These are phyloP conservation scores for Suillia variegata DNA, from an alignment of 2,888 invertebrate species.

Conservation along the genomic window DNA sequence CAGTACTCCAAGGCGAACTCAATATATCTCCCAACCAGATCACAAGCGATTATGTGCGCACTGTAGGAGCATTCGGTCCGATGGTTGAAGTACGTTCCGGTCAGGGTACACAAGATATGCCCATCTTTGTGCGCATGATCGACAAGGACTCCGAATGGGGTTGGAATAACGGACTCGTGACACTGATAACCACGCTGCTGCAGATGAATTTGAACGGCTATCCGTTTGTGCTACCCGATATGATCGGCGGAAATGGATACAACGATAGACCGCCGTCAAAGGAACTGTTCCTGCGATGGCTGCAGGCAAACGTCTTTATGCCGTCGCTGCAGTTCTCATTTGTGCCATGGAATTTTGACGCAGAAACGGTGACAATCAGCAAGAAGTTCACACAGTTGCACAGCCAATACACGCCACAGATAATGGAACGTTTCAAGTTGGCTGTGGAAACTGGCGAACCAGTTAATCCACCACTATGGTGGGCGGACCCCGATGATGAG, in stretches of 20 bases:
- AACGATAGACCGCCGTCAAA: slow-evolving; percentile 63
- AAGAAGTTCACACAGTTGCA: slow-evolving; percentile 71
- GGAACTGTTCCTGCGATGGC: slow-evolving; percentile 75
- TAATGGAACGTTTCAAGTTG: slow-evolving; percentile 68
- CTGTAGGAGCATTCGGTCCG: slow-evolving; percentile 65
- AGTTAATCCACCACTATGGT: slow-evolving; percentile 84
- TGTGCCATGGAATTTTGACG: slow-evolving; percentile 76
- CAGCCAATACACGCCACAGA: slow-evolving; percentile 66
- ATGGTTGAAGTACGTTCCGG: slow-evolving; percentile 73
- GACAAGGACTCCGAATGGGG: slow-evolving; percentile 74
- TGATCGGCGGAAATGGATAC: slow-evolving; percentile 73
- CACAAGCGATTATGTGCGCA: slow-evolving; percentile 64
- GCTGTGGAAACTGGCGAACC: slow-evolving; percentile 70
- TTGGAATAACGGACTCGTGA: slow-evolving; percentile 69
- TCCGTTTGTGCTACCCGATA: slow-evolving; percentile 77
- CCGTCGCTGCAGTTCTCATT: slow-evolving; percentile 79
- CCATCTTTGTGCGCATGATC: slow-evolving; percentile 74
- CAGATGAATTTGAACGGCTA: slow-evolving; percentile 62
- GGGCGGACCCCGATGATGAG: slow-evolving; percentile 73
- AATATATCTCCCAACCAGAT: slow-evolving; percentile 60
- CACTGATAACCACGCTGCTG: slow-evolving; percentile 68
- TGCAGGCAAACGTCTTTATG: slow-evolving; percentile 77
- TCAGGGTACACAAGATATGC: slow-evolving; percentile 67
- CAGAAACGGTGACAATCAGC: slow-evolving; percentile 68
- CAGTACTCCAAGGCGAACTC: slow-evolving; percentile 65